Percentiles rank a stretch among this genome's conserved stretches.
Evolutionary conservation across 2,888 invertebrate genomes (phyloP).

Genomic region (Oxystoma pomonae): DNA sequence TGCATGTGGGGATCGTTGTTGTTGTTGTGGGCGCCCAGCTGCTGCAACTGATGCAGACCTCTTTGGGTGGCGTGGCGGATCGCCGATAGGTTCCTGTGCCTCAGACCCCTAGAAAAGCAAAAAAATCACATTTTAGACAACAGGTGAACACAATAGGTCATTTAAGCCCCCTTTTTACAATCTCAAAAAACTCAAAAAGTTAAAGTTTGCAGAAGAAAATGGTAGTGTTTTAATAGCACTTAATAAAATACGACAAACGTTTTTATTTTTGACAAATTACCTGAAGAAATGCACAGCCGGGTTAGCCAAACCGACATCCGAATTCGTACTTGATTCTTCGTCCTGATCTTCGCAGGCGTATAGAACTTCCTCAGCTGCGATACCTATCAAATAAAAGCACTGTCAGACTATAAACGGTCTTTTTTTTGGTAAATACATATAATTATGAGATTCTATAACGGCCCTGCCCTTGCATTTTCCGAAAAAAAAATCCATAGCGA

Average conservation of each 20-base stretch:
- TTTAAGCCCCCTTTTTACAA: too few species aligned
- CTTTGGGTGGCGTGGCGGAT: conserved; percentile 89
- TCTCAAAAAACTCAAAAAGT: too few species aligned
- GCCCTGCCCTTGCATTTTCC: too few species aligned
- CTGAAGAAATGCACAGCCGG: conserved; percentile 93
- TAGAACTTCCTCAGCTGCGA: conserved; percentile 93
- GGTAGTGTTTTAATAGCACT: too few species aligned
- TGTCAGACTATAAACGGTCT: too few species aligned
- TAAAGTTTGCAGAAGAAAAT: too few species aligned
- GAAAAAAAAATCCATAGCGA: too few species aligned
- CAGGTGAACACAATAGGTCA: not conserved
- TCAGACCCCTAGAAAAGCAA: conserved; percentile 63
- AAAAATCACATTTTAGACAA: not conserved
- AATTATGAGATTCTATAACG: too few species aligned
- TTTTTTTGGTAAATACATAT: too few species aligned
- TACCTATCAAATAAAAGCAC: conserved; percentile 51
- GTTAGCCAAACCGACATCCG: conserved; percentile 76
- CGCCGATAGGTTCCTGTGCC: conserved; percentile 90
- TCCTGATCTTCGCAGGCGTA: conserved; percentile 92
- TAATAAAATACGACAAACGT: too few species aligned
- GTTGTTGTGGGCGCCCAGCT: conserved; percentile 59
- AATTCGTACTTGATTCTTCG: conserved; percentile 56
- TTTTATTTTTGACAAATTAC: conserved; percentile 42
- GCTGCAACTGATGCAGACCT: conserved; percentile 81
- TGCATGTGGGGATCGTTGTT: conserved; percentile 74